Evolutionary conservation across 2,888 invertebrate genomes (phyloP).

Genomic region (Myopa testacea): DNA sequence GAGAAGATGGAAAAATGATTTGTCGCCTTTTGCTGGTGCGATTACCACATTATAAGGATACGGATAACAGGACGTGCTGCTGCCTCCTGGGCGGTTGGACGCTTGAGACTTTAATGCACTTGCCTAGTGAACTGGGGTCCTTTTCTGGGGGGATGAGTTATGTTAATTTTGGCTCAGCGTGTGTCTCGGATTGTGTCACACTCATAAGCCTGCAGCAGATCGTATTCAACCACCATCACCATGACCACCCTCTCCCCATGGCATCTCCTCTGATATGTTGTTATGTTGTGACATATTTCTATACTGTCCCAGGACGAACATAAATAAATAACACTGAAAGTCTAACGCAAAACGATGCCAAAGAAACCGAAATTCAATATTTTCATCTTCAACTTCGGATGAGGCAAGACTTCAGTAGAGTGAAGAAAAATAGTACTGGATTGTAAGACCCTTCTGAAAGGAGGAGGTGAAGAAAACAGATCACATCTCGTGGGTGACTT

Average conservation of each 20-base stretch:
- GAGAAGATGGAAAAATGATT: constrained; percentile 58
- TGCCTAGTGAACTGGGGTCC: neutral
- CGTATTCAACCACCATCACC: constrained; percentile 33
- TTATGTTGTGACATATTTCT: constrained; percentile 63
- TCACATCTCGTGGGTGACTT: no score
- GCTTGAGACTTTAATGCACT: neutral
- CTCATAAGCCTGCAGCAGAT: constrained; percentile 45
- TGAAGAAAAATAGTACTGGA: no score
- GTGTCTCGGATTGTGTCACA: constrained; percentile 46
- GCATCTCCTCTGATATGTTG: constrained; percentile 44
- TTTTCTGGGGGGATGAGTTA: neutral
- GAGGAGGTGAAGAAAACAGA: neutral
- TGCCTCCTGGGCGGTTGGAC: neutral
- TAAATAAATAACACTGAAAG: constrained; percentile 60
- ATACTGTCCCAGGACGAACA: constrained; percentile 61
- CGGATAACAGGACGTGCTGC: neutral
- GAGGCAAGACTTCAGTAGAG: neutral
- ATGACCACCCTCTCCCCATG: neutral
- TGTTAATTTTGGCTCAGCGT: constrained; percentile 31
- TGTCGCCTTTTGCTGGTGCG: constrained; percentile 67
- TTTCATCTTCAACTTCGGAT: neutral
- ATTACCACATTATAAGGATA: constrained; percentile 65
- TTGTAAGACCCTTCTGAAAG: neutral
- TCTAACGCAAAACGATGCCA: neutral
- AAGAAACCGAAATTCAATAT: constrained; percentile 33